Percentiles rank a stretch among this genome's conserved stretches.
Evolutionary conservation across 2,113 vertebrate genomes (phyloP).

Genomic region (Hydrochoerus hydrochaeris): DNA sequence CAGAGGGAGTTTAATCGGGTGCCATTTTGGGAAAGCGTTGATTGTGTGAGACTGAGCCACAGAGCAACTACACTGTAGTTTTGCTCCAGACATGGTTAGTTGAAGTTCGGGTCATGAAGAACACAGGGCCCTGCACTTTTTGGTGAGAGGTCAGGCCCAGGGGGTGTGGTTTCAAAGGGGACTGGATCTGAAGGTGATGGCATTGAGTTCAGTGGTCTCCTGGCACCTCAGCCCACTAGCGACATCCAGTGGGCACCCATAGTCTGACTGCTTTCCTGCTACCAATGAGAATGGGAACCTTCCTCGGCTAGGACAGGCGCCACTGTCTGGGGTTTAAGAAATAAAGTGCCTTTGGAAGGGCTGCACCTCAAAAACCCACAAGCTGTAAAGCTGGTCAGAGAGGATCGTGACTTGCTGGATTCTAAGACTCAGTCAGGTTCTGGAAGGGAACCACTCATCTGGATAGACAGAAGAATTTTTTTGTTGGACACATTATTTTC

Average conservation of each 20-base stretch:
- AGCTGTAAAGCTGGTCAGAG: neutral
- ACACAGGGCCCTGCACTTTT: neutral
- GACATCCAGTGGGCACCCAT: neutral
- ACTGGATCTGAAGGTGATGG: neutral
- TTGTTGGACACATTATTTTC: neutral
- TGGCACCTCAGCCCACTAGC: neutral
- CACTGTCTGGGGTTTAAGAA: neutral
- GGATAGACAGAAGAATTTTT: neutral
- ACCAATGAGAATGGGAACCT: too few species aligned
- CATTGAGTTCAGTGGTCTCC: neutral
- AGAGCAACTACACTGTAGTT: neutral
- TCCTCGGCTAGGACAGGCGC: neutral
- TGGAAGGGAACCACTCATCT: neutral
- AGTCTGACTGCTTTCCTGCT: neutral
- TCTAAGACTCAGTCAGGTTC: neutral
- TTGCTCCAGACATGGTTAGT: neutral
- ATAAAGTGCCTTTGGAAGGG: neutral
- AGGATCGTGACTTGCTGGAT: neutral
- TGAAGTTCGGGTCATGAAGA: neutral
- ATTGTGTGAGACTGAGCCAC: neutral
- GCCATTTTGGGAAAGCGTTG: neutral
- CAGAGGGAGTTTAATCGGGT: neutral
- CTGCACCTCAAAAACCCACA: neutral
- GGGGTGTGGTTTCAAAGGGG: neutral
- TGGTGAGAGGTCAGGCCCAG: neutral